A percentile compares a stretch with the other conserved stretches of the same genome.
Evolutionary conservation across 1,140 invertebrate species (phyloP).

Genomic region (Ylistrum balloti): DNA sequence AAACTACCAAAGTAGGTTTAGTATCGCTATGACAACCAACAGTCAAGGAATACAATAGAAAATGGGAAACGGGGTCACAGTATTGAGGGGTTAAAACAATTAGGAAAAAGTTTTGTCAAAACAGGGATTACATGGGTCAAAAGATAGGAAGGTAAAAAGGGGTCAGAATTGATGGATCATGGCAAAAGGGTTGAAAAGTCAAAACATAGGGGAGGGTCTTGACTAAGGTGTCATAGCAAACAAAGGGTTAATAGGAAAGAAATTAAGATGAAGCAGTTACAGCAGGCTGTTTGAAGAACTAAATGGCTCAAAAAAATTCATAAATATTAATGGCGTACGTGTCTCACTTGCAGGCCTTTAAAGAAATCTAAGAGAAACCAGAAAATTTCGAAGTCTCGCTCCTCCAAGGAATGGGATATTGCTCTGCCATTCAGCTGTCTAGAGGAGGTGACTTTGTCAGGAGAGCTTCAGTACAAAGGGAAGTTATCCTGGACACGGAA

Average conservation of each 20-base stretch:
- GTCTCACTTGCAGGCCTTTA: constrained; percentile 61
- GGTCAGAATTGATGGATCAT: no score
- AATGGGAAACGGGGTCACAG: no score
- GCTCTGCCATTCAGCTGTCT: constrained; percentile 67
- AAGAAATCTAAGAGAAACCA: constrained; percentile 68
- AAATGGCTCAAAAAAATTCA: background rate
- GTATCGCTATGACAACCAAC: no score
- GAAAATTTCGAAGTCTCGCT: constrained; percentile 63
- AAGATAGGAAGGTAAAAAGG: no score
- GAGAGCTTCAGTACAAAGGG: constrained; percentile 69
- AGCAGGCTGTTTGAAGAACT: no score
- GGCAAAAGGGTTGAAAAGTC: no score
- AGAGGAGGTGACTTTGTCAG: constrained; percentile 69
- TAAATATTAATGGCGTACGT: background rate
- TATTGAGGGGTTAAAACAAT: no score
- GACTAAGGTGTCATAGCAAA: background rate
- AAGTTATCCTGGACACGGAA: constrained; percentile 73
- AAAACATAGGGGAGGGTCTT: background rate
- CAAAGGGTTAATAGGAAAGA: background rate
- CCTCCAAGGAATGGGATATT: constrained; percentile 71
- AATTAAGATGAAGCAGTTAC: background rate
- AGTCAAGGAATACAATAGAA: no score
- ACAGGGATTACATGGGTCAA: no score
- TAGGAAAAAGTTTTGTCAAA: no score
- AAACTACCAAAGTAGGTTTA: constrained; percentile 71